Percentiles rank a stretch among this genome's conserved stretches.
Conservation (phyloP, 2,797 vertebrate species). For the Sebastes nivosus region DNA sequence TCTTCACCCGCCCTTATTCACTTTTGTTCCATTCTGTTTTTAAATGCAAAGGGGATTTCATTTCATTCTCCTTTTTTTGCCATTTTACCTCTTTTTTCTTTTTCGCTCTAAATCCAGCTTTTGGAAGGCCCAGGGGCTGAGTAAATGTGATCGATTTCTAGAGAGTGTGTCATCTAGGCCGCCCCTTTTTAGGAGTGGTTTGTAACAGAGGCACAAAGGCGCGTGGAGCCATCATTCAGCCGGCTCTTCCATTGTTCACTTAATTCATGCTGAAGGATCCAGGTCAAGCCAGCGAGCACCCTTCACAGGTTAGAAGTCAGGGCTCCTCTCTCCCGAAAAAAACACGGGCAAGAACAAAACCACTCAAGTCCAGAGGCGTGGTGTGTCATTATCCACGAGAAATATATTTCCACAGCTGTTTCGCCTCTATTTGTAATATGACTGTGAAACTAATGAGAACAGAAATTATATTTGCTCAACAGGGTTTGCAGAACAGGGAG, state of each 20-base stretch:
- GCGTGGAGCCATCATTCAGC: slow-evolving; percentile 80
- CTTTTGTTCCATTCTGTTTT: slow-evolving; percentile 75
- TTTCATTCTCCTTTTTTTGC: slow-evolving; percentile 74
- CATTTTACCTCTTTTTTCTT: slow-evolving; percentile 54
- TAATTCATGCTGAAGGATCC: slow-evolving; percentile 85
- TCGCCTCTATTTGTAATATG: slow-evolving; percentile 64
- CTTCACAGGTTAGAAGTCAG: slow-evolving; percentile 79
- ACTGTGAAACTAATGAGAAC: slow-evolving; percentile 71
- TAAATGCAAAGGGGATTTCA: slow-evolving; percentile 80
- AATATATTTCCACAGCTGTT: slow-evolving; percentile 64
- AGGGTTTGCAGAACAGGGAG: slow-evolving; percentile 61
- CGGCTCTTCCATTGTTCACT: slow-evolving; percentile 77
- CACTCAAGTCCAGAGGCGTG: slow-evolving; percentile 39
- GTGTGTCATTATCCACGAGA: slow-evolving; percentile 57
- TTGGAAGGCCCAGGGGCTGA: slow-evolving; percentile 73
- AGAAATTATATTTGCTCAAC: slow-evolving; percentile 74
- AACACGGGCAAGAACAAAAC: slow-evolving; percentile 42
- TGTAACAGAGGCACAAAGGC: slow-evolving; percentile 80
- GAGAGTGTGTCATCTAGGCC: slow-evolving; percentile 78
- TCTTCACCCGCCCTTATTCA: slow-evolving; percentile 51
- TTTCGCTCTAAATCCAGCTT: slow-evolving; percentile 73
- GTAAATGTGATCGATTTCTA: slow-evolving; percentile 84
- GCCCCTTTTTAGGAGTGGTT: slow-evolving; percentile 80
- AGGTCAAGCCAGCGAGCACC: slow-evolving; percentile 77
- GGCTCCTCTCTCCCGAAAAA: slow-evolving; percentile 60